Evolutionary conservation across 2,797 vertebrate species (phyloP), one percentile per base, ranked within the genome.

Genomic region (Karalla daura): DNA sequence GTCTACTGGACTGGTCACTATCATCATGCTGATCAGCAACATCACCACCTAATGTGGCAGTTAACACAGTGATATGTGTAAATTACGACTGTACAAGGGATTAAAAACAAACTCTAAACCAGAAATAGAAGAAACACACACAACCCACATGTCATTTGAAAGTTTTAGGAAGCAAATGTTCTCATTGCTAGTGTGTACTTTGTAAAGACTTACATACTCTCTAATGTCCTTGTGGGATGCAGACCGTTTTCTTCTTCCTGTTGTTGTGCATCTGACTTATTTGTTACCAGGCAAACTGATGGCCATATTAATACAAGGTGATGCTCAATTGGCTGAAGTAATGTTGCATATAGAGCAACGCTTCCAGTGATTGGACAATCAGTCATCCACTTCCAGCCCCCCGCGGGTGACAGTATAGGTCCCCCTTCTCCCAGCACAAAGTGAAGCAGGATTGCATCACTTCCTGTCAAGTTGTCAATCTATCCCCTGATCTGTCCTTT

Each of bases 241-340:
- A 1, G 25, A 45, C 11, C 41, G 49, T 47, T 39, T 70, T 63
- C 46, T 33, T 54, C 32, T 56, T 58, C 47, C 52, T 71, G 24
- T 72, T 70, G 36, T 80, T 76, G 58, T 73, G 70, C 32, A 37
- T 75, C 40, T 67, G 40, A 45, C 60, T 80, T 73, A 52, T 88
- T 85, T 84, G 74, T 86, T 80, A 80, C 46, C 37, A 43, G 60
- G 70, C 73, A 90, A 78, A 91, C 78, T 81, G 87, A 90, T 91
- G 84, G 66, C 83, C 73, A 65, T 88, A 87, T 87, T 90, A 89
- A 83, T 86, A 80, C 54, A 74, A 81, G 78, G 86, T 74, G 78
- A 89, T 15, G 84, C 88, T 89, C 88, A 90, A 85, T 89, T 91
- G 88, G 87, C 70, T 64, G 49, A 79, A 87, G 81, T 91, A 91